A percentile compares a stretch with the other conserved stretches of the same genome.
Conservation (phyloP, 2,113 vertebrate species). For the Lophura nycthemera region DNA sequence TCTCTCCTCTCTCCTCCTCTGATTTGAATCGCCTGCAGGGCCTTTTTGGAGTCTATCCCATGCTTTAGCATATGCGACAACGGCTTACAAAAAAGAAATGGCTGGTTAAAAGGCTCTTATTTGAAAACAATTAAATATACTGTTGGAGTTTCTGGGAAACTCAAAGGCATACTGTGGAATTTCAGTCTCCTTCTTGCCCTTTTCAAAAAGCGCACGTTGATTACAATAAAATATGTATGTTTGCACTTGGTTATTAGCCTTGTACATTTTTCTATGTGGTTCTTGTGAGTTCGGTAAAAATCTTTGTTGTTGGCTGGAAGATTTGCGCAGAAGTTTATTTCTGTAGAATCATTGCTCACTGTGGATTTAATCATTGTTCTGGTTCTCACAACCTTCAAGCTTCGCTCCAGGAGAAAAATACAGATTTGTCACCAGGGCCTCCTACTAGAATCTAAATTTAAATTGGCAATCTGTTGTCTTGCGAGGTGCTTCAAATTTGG, state of each 20-base stretch:
- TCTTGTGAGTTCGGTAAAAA: slow-evolving; percentile 49
- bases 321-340: slow-evolving; percentile 72
- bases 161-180: slow-evolving; percentile 49
- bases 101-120: slow-evolving; percentile 19
- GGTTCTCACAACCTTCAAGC: slow-evolving; percentile 60
- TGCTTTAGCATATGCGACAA: slow-evolving; percentile 11
- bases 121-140: slow-evolving; percentile 54
- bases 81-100: slow-evolving; percentile 23
- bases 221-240: slow-evolving; percentile 18
- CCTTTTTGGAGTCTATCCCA: slow-evolving; percentile 17
- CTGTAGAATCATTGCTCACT: slow-evolving; percentile 50
- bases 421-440: slow-evolving; percentile 78
- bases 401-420: slow-evolving; percentile 71
- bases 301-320: slow-evolving; percentile 65
- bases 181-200: slow-evolving; percentile 13
- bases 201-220: slow-evolving; percentile 36
- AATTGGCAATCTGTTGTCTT: slow-evolving; percentile 84
- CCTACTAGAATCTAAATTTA: slow-evolving; percentile 85
- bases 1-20: not conserved
- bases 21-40: slow-evolving; percentile 40
- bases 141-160: slow-evolving; percentile 44
- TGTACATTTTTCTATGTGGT: not conserved
- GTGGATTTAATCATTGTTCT: slow-evolving; percentile 74
- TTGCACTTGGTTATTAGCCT: slow-evolving; percentile 45
- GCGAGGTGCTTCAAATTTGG: slow-evolving; percentile 78